phyloP scores from a whole-genome alignment of 2,797 vertebrate species.

The Syndactyla subalaris region DNA sequence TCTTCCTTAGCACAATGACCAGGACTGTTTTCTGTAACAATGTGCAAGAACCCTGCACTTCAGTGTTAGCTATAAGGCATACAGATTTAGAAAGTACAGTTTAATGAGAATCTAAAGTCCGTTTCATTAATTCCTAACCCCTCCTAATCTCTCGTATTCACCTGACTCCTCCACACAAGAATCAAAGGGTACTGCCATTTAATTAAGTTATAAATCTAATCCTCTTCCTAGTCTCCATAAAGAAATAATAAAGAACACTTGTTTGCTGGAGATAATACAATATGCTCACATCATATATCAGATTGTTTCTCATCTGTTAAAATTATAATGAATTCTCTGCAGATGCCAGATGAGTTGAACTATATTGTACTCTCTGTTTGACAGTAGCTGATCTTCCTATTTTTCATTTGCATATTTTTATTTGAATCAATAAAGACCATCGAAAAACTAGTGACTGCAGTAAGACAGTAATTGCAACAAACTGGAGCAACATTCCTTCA shows the following conservation, averaged over 20 bases:
- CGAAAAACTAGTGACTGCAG: not conserved
- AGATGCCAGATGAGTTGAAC: not conserved
- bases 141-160: not conserved
- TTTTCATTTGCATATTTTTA: conserved; percentile 12
- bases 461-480: not conserved
- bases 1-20: not conserved
- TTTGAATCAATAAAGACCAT: not conserved
- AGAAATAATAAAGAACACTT: conserved; percentile 5
- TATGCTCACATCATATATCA: not conserved
- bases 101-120: not conserved
- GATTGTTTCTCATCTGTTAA: conserved; percentile 3
- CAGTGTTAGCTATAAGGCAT: not conserved
- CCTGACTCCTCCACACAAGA: not conserved
- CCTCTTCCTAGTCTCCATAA: not conserved
- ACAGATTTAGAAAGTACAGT: not conserved
- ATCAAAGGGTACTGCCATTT: not conserved
- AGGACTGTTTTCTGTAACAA: not conserved
- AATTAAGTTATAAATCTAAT: conserved; percentile 10
- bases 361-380: not conserved
- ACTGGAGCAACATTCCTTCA: not conserved
- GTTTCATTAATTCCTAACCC: not conserved
- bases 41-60: not conserved
- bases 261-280: not conserved
- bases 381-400: not conserved
- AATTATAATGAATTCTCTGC: conserved; percentile 7